A percentile compares a stretch with the other conserved stretches of the same genome.
Evolutionary conservation across 53 echinoderm and acorn worm genomes (phyloP).

Genomic region (Apostichopus leukothele): DNA sequence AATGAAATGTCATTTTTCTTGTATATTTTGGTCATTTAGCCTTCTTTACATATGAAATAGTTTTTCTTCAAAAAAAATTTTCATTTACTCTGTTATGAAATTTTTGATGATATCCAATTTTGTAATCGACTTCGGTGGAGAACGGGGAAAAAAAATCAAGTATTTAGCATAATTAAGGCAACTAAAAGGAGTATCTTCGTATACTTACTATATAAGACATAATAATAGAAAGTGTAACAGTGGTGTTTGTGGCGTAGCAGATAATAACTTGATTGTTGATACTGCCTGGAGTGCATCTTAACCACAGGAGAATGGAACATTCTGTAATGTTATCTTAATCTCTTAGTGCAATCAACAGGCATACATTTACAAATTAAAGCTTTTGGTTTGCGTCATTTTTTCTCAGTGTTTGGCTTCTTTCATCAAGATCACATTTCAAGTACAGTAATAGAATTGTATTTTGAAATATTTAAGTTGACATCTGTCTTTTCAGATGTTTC

Average conservation of each 20-base stretch:
- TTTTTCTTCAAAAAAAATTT: background rate
- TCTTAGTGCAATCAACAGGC: slow-evolving; percentile 45
- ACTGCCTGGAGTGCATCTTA: slow-evolving; percentile 8
- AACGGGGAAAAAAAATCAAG: background rate
- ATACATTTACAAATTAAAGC: slow-evolving; percentile 7
- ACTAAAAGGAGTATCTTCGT: background rate
- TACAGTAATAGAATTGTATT: too few species aligned
- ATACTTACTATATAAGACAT: background rate
- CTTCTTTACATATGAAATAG: slow-evolving; percentile 13
- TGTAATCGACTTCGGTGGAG: background rate
- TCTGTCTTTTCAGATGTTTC: too few species aligned
- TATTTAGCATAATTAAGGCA: background rate
- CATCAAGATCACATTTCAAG: too few species aligned
- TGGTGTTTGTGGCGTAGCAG: slow-evolving; percentile 7
- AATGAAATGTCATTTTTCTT: slow-evolving; percentile 12
- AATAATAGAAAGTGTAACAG: background rate
- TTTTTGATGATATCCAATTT: slow-evolving; percentile 1
- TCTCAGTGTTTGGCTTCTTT: background rate
- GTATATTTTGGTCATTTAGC: slow-evolving; percentile 33
- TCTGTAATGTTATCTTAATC: background rate
- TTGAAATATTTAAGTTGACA: too few species aligned
- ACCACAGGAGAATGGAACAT: background rate
- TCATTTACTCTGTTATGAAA: background rate
- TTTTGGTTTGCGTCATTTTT: slow-evolving; percentile 1
- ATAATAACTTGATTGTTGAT: slow-evolving; percentile 4